These are phyloP conservation scores for Lithosia quadra DNA, from an alignment of 2,888 invertebrate genomes.

Conservation along the genomic window DNA sequence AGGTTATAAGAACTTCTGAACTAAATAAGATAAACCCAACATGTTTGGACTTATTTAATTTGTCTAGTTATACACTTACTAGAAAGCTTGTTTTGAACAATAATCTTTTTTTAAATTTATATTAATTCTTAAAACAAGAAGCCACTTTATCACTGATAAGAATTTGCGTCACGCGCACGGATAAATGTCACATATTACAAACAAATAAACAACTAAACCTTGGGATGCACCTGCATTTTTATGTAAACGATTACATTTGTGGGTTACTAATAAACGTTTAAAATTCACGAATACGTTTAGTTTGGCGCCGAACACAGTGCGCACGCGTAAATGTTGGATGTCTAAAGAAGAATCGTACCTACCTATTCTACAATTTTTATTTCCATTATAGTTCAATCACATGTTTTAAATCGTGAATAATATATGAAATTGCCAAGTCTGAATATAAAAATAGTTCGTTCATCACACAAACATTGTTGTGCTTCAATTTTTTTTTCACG, in stretches of 20 bases:
- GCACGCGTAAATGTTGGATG: constrained; percentile 35
- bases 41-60: too few species aligned
- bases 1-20: too few species aligned
- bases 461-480: background rate
- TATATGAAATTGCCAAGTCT: background rate
- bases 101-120: background rate
- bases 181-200: constrained; percentile 64
- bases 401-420: constrained; percentile 1
- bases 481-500: background rate
- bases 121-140: background rate
- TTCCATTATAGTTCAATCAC: constrained; percentile 27
- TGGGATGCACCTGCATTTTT: constrained; percentile 71
- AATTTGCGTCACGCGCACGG: constrained; percentile 53
- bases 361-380: constrained; percentile 45
- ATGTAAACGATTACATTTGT: constrained; percentile 67
- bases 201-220: constrained; percentile 70
- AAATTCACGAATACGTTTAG: constrained; percentile 59
- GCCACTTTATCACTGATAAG: constrained; percentile 23
- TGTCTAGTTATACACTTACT: too few species aligned
- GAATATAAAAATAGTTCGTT: background rate
- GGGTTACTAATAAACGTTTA: constrained; percentile 71
- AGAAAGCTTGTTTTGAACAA: background rate
- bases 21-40: too few species aligned
- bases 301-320: constrained; percentile 44
- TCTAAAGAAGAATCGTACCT: constrained; percentile 47